Base-by-base conservation (phyloP, 2,888 invertebrate species). In the Neoitamus cyanurus region DNA sequence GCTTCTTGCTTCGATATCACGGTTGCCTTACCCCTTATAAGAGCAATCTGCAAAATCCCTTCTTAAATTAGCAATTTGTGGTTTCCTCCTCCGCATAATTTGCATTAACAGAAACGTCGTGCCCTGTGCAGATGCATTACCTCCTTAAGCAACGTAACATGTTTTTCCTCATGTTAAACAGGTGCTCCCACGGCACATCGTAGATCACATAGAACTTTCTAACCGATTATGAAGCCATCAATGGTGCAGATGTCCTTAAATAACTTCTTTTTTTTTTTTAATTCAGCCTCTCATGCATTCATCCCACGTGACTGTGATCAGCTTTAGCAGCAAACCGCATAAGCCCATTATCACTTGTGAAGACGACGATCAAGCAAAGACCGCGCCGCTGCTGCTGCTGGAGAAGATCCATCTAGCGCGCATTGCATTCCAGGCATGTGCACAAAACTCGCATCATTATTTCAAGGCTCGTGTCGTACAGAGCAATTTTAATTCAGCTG, bases 401-500 rank as follows among this genome's bases (percentile, higher is more conserved):
- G 42, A 58, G 20, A 9, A 58, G 58, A 58, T 58, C 25, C 58
- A 58, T 58, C 58, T 58, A 58, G 58, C 58, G 25, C 2, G 20
- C 34, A 34, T 34, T 73, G 31, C 73, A 73, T 73, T 73, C 31
- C 20, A 73, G 36, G 11, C 73, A 36, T 73, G 70, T 70, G 34
- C 31, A 70, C 58, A 25, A 58, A 30, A 31, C n/a, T 31, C 31
- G 25, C 70, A 70, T 70, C 70, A 70, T 70, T 34, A 73, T 73
- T 73, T 73, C 73, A 73, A 73, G 31, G 73, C 36, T 73, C 20
- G 31, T 73, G 73, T 73, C 73, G 34, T 37, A 31, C 20, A 73
- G 73, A 73, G 20, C 36, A 34, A 73, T 73, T 73, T 37, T 20
- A 73, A 73, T 34, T 73, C 73, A 36, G 36, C 73, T 13, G 37